These are phyloP conservation scores for Deilephila porcellus DNA, from an alignment of 2,888 invertebrate genomes.

Conservation along the genomic window DNA sequence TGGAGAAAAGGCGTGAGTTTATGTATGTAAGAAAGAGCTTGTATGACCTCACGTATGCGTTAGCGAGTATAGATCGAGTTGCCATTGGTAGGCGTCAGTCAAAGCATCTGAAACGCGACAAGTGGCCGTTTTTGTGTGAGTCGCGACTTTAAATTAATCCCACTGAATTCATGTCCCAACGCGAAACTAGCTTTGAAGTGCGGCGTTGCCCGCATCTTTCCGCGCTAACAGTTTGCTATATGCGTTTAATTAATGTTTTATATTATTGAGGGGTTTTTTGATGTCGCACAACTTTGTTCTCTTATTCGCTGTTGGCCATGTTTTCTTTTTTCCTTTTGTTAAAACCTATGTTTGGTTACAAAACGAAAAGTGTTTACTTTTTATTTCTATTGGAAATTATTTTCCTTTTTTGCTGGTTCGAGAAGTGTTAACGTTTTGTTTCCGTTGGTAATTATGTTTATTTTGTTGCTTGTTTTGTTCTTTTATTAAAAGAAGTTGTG, in stretches of 20 bases:
- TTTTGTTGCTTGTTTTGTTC: too few relatives aligned
- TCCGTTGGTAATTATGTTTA: too few relatives aligned
- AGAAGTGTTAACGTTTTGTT: too few relatives aligned
- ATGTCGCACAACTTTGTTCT: neutral
- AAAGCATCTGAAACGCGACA: conserved; percentile 25
- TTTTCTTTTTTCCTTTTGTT: neutral
- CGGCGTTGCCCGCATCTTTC: conserved; percentile 25
- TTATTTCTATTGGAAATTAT: too few relatives aligned
- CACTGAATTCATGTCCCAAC: conserved; percentile 48
- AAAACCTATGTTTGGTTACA: too few relatives aligned
- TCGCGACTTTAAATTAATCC: conserved; percentile 46
- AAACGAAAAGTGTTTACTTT: too few relatives aligned
- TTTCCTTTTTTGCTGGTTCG: too few relatives aligned
- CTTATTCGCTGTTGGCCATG: neutral
- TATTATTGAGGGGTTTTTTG: conserved; percentile 11
- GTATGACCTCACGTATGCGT: neutral
- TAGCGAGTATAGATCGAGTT: neutral
- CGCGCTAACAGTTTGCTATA: conserved; percentile 29
- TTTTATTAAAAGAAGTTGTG: too few relatives aligned
- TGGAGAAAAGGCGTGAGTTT: too few relatives aligned
- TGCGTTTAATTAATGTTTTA: conserved; percentile 23
- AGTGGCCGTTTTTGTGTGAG: conserved; percentile 32
- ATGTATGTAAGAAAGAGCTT: too few relatives aligned
- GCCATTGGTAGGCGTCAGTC: neutral
- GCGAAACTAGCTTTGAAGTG: conserved; percentile 46